phyloP scores from a whole-genome alignment of 2,888 invertebrate species.

The Salticus scenicus region DNA sequence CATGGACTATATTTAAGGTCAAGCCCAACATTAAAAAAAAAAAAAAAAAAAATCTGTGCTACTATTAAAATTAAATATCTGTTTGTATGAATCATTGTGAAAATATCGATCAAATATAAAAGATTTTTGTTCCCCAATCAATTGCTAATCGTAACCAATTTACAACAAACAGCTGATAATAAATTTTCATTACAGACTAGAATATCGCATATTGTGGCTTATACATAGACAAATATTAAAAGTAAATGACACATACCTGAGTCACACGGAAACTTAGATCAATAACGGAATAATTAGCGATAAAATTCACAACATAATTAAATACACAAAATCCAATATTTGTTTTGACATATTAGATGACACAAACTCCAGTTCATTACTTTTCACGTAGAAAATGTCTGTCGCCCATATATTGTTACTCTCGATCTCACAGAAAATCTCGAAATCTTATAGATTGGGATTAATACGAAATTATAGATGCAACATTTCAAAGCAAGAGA shows the following conservation, averaged over 20 bases:
- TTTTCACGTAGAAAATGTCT: constrained; percentile 63
- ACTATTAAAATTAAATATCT: no score
- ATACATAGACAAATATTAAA: not conserved
- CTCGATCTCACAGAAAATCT: constrained; percentile 30
- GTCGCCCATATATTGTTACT: constrained; percentile 61
- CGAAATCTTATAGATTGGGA: constrained; percentile 6
- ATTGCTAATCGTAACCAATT: no score
- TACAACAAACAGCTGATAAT: not conserved
- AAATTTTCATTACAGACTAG: not conserved
- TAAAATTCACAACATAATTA: not conserved
- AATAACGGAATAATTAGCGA: not conserved
- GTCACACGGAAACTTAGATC: not conserved
- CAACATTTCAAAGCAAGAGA: no score
- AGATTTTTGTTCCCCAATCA: no score
- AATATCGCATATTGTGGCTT: not conserved
- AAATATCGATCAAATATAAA: no score
- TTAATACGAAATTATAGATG: no score
- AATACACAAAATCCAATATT: not conserved
- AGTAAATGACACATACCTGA: not conserved
- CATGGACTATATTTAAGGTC: constrained; percentile 16
- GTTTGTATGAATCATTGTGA: no score
- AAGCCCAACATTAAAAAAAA: constrained; percentile 5
- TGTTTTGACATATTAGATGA: constrained; percentile 2
- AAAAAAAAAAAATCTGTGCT: no score
- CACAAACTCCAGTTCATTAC: not conserved